Base-by-base conservation (phyloP, 2,113 vertebrate species). In the Meleagris gallopavo region DNA sequence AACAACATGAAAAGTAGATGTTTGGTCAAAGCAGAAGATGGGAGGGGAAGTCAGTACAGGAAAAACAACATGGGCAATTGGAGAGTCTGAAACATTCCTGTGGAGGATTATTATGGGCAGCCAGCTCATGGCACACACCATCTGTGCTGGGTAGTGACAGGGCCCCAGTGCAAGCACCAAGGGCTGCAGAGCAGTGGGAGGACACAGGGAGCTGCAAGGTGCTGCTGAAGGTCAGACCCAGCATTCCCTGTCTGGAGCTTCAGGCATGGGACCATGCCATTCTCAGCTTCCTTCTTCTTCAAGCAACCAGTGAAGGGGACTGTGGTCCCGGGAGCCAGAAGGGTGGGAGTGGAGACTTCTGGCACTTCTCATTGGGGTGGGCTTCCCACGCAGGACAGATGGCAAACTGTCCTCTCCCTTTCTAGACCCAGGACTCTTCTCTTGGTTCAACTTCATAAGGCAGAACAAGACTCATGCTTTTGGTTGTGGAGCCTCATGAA, bases 271-370 rank as follows among this genome's bases (percentile, higher is more conserved):
- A 30, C 38, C 65, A 16, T 13, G 89, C 25, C 6, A 38, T 69
- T 83, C 71, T 73, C 48, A 38, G 0, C 46, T 72, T 67, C 27
- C 20, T 72, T 34, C 45, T 27, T 25, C 50, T 55, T 87, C 67
- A 2, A 1, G 6, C 29, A 61, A 29, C 25, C 0, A 0, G 40
- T 76, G 64, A 11, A 7, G 24, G 20, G 30, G 43, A 34, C 12
- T 15, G 4, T 6, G 14, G 57, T 34, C 32, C 55, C 25, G 20
- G 57, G 52, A 76, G 22, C 15, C 11, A 5, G 34, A 52, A 36
- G 58, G 27, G 60, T 20, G 72, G 5, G 54, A 8, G 15, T 1
- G 4, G 30, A 16, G 60, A 12, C 13, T 77, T 74, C 22, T 46
- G 48, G 12, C 2, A 2, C 34, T 84, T 86, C 45, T 29, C 45